Conservation (phyloP, 2,113 vertebrate genomes). For the Lutjanus erythropterus region DNA sequence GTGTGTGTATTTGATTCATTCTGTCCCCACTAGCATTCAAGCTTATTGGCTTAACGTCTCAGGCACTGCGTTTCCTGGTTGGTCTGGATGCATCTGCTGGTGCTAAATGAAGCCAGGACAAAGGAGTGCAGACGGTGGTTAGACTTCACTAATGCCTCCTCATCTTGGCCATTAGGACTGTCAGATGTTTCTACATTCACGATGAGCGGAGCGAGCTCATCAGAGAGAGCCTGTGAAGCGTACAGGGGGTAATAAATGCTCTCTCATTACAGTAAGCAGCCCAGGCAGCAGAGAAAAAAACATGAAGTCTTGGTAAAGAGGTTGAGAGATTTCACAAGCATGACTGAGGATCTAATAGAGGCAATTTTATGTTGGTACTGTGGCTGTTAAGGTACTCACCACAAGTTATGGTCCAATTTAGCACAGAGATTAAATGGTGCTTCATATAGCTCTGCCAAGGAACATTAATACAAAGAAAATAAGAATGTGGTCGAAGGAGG, state of each 20-base stretch:
- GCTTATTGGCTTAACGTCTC: constrained; percentile 2
- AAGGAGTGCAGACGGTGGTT: not conserved
- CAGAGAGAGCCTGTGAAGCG: not conserved
- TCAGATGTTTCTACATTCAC: not conserved
- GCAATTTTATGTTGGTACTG: constrained; percentile 1
- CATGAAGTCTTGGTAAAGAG: not conserved
- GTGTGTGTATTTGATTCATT: not conserved
- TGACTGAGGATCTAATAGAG: constrained; percentile 30
- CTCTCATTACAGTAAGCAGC: constrained; percentile 22
- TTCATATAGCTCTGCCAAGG: constrained; percentile 8
- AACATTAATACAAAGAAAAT: not conserved
- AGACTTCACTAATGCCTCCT: not conserved
- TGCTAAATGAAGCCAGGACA: constrained; percentile 24
- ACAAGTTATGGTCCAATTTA: constrained; percentile 20
- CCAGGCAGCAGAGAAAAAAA: constrained; percentile 9
- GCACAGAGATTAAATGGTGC: constrained; percentile 1
- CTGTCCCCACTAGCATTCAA: not conserved
- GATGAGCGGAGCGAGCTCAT: constrained; percentile 4
- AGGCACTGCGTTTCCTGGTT: too few relatives aligned
- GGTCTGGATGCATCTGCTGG: not conserved
- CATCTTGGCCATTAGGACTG: not conserved
- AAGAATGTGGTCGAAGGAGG: constrained; percentile 1
- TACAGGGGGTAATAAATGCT: constrained; percentile 28
- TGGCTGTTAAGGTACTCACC: constrained; percentile 12
- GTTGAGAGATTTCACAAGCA: constrained; percentile 13